Base-by-base conservation (phyloP, 2,113 vertebrate genomes). In the Channa maculata region DNA sequence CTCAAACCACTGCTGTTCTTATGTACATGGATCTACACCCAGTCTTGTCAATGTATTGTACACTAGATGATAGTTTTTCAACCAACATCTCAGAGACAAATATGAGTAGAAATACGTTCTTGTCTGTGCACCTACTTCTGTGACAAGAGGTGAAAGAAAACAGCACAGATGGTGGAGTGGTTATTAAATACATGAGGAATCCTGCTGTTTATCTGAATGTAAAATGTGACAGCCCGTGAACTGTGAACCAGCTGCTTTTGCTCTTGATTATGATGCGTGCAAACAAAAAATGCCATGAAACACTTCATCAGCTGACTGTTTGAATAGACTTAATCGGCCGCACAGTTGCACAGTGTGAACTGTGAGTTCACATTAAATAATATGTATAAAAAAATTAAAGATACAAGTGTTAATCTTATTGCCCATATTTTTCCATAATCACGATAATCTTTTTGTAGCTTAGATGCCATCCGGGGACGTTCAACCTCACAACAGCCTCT, bases 171-270 rank as follows among this genome's bases (percentile, higher is more conserved):
- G 48, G 46, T 2, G 8, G 4, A 33, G 37, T 34, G 45, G 14
- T 15, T 46, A 46, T 9, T 15, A 13, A 50, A 70, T 24, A 57
- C 12, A 15, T 52, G 24, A 36, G 50, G 58, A 50, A 46, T 52
- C 67, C 53, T 52, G 53, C 61, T 71, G 52, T 44, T 64, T 51
- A 54, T 63, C 2, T 44, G 3, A 62, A 48, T 48, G 43, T 13
- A 13, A 71, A 64, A n/a, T 38, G 45, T 46, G 34, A 3, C 43
- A 70, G 51, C 58, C 53, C 14, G 51, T 43, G 44, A 77, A 50
- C 58, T 49, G 50, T 41, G 49, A 61, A 48, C 49, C 41, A 5
- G 2, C 50, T 62, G 34, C 39, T 52, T 14, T 44, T 24, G 45
- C 33, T 38, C 10, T 33, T 60, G 49, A 54, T 52, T 52, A 14